Base-by-base conservation (phyloP, 2,888 invertebrate species). In the Ernsta delagoae region DNA sequence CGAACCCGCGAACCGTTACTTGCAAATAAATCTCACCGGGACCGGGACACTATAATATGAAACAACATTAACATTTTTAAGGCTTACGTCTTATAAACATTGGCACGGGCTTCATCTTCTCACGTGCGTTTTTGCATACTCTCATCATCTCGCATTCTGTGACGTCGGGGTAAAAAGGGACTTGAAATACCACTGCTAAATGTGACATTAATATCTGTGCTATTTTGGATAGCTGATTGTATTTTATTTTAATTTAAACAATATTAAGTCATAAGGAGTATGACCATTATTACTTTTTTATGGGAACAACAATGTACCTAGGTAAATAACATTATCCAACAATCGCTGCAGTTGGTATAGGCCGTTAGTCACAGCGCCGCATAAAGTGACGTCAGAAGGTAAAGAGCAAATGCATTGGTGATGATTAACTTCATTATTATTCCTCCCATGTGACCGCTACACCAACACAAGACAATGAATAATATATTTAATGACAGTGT, bases 371-470 rank as follows among this genome's bases (percentile, higher is more conserved):
- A 61, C 56, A 56, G 73, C 76, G 73, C 73, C 72, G 73, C 74
- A 75, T 63, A 64, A 39, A 36, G 45, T 83, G 80, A 82, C 82
- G 83, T 83, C 80, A 82, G 65, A 65, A 70, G 64, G 70, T 73
- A 72, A 72, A 75, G 75, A 74, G 74, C 74, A 73, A 73, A 67
- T 67, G 67, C 67, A 67, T 67, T 48, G 56, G 61, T 72, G 69
- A 75, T 75, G 74, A 77, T 74, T 71, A 73, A 72, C 72, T 70
- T 71, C 70, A 72, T 73, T 74, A 74, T 70, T 71, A 74, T 75
- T 75, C 73, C 71, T 70, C 69, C 72, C 73, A 69, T 70, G 71
- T 66, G 71, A 71, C 71, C 61, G 63, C 53, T 59, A 65, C 66
- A 12, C 70, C 59, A 65, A 61, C 64, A 63, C 45, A 54, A 45